Evolutionary conservation across 2,888 invertebrate genomes (phyloP), one percentile per base, ranked within the genome.

Genomic region (Lepidochitona cinerea): DNA sequence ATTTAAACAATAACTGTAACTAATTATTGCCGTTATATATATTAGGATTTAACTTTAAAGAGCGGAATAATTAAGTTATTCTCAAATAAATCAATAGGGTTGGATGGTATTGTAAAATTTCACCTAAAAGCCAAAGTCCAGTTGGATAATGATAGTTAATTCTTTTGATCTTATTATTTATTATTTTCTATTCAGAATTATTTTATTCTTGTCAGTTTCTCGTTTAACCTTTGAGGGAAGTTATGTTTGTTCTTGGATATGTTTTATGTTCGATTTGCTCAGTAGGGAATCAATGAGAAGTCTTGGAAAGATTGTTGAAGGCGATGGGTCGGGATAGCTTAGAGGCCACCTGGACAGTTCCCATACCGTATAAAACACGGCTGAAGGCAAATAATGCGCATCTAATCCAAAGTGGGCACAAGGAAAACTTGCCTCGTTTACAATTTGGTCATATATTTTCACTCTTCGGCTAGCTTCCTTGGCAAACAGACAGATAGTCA

Each of bases 161-260:
- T 12, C 18, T 41, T 41, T 41, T 12, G 9, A 41, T 12, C 41
- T 12, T 41, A 41, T 41, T 41, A 18, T 41, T 9, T 12, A 41
- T 41, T 41, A 41, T 12, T 18, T 41, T 41, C 41, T 41, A 12
- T 9, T 18, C 41, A 12, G 9, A 18, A 41, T 41, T 41, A 12
- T 18, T 41, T 41, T 18, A 12, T 18, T 41, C 18, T 18, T 12
- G 18, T 41, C 18, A 41, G 49, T 23, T 49, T 49, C 18, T 7
- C 23, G 32, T 59, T 14, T 59, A 32, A 59, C 59, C 59, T 59
- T 59, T 59, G 59, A 29, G 29, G 26, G 29, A 59, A 59, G 59
- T 59, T 59, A 59, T 59, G 59, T 59, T 59, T 59, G 59, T 59
- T 59, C 59, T 2, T 59, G 59, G 29, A 59, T 59, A 59, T 59